Conservation (phyloP, 2,888 invertebrate genomes). For the Agrochola macilenta region DNA sequence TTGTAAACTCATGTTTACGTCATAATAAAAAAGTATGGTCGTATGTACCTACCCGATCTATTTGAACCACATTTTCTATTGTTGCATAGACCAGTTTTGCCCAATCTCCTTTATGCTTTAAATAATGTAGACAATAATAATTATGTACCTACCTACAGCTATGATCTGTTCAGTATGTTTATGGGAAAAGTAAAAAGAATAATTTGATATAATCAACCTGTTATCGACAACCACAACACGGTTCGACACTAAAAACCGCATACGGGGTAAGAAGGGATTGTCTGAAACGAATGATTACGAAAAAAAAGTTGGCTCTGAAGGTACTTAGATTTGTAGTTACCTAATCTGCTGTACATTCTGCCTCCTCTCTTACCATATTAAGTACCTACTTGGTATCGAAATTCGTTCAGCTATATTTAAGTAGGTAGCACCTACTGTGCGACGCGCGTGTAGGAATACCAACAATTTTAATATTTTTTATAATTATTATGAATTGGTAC, state of each 20-base stretch:
- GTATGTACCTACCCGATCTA: background rate
- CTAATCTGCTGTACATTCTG: background rate
- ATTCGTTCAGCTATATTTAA: background rate
- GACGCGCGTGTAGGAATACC: background rate
- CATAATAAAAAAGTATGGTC: background rate
- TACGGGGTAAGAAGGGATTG: background rate
- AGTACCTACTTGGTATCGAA: background rate
- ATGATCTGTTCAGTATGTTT: background rate
- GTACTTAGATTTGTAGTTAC: background rate
- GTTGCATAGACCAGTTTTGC: background rate
- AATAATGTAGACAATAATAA: background rate
- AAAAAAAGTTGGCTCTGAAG: background rate
- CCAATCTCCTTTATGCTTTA: background rate
- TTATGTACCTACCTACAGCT: background rate
- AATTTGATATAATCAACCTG: background rate
- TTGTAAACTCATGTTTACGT: background rate
- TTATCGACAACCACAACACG: background rate
- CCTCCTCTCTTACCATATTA: no score
- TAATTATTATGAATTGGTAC: no score
- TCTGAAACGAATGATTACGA: background rate
- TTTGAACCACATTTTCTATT: conserved; percentile 20
- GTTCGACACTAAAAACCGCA: background rate
- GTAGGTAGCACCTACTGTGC: background rate
- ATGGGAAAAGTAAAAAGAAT: background rate
- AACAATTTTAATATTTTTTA: background rate